Conservation (phyloP, 2,888 invertebrate species). For the Crepidodera aurea region DNA sequence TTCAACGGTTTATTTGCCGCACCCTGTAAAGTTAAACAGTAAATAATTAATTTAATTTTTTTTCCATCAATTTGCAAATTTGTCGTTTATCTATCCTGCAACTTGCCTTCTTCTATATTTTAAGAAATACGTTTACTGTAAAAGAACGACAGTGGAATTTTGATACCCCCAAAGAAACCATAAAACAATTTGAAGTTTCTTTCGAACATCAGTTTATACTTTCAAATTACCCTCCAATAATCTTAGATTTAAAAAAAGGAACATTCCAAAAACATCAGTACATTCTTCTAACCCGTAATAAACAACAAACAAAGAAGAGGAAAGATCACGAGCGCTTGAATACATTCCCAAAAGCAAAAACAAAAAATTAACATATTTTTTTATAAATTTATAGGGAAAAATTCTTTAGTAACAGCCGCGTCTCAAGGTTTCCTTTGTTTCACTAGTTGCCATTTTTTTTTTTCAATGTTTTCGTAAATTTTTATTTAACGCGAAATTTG, state of each 20-base stretch:
- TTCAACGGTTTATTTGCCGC: too few species aligned
- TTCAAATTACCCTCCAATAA: not conserved
- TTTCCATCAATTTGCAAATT: too few species aligned
- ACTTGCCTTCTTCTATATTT: too few species aligned
- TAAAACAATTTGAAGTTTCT: too few species aligned
- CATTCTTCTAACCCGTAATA: slow-evolving; percentile 39
- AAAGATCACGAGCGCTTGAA: slow-evolving; percentile 46
- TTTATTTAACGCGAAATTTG: slow-evolving; percentile 49
- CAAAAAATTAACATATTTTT: slow-evolving; percentile 53
- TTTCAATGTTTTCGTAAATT: slow-evolving; percentile 48
- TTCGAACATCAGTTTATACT: not conserved
- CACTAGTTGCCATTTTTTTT: slow-evolving; percentile 41
- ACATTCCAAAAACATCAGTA: slow-evolving; percentile 35
- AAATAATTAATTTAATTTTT: too few species aligned
- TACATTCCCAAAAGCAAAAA: slow-evolving; percentile 49
- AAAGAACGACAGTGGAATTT: too few species aligned
- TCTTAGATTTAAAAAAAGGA: slow-evolving; percentile 8
- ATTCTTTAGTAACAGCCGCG: slow-evolving; percentile 43
- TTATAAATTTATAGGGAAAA: slow-evolving; percentile 49
- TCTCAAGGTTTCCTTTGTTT: slow-evolving; percentile 53
- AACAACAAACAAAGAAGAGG: slow-evolving; percentile 30
- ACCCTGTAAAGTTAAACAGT: too few species aligned
- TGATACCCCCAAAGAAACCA: too few species aligned
- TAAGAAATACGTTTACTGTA: too few species aligned
- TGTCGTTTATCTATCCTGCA: too few species aligned